phyloP scores from a whole-genome alignment of 2,888 invertebrate genomes.

The Dryocosmus kuriphilus region DNA sequence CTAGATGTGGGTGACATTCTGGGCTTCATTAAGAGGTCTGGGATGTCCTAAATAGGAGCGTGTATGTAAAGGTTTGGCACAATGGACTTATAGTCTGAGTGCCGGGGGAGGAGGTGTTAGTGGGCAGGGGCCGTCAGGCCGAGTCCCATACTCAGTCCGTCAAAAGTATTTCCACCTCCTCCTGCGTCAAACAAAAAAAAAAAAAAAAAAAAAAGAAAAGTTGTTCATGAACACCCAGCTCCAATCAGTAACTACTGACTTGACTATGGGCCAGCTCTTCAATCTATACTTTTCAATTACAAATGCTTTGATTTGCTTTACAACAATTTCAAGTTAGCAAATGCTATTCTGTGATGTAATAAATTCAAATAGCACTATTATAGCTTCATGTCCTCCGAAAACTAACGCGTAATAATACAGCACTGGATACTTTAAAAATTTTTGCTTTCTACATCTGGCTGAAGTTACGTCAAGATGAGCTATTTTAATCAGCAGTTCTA shows the following conservation, averaged over 20 bases:
- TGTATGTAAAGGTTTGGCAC: no score
- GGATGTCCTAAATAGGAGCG: no score
- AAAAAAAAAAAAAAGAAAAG: no score
- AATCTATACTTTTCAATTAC: neutral
- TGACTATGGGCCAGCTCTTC: neutral
- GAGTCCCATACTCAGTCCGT: no score
- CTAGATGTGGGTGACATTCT: no score
- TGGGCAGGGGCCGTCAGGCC: no score
- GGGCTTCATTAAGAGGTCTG: no score
- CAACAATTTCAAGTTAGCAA: neutral
- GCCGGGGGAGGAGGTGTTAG: no score
- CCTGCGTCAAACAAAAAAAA: no score
- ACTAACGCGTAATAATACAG: neutral
- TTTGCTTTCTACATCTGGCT: neutral
- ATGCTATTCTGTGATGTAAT: neutral
- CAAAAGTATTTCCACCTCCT: no score
- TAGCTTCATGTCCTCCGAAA: neutral
- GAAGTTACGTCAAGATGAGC: neutral
- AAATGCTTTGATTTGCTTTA: neutral
- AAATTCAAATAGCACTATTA: neutral
- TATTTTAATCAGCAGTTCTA: neutral
- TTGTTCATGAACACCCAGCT: slow-evolving; percentile 1
- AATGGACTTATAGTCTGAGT: no score
- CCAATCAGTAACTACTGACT: slow-evolving; percentile 1
- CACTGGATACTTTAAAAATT: no score